Percentiles rank a stretch among this genome's conserved stretches.
Conservation (phyloP, 2,113 vertebrate genomes). For the Protobothrops mucrosquamatus region DNA sequence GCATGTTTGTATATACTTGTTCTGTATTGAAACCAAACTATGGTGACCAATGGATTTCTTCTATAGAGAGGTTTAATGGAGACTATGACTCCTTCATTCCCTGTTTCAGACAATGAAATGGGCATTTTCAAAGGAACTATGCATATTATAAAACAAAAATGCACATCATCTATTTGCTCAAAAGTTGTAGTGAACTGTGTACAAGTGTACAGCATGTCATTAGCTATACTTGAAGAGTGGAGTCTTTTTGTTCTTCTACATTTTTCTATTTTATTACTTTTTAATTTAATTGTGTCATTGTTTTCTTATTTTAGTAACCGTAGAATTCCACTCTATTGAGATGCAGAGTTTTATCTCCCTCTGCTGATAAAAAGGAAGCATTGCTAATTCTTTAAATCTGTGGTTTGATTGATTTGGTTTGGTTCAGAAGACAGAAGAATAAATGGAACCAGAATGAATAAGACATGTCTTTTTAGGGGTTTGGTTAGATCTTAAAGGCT, state of each 20-base stretch:
- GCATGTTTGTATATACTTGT: background rate
- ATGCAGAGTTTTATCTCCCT: background rate
- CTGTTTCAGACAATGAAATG: background rate
- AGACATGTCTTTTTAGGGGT: background rate
- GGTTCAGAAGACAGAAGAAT: background rate
- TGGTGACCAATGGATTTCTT: background rate
- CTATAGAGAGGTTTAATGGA: background rate
- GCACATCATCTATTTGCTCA: background rate
- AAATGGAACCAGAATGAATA: background rate
- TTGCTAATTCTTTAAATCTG: background rate
- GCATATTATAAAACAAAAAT: background rate
- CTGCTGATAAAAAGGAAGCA: background rate
- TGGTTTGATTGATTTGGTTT: background rate
- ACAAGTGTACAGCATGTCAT: background rate
- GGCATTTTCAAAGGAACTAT: background rate
- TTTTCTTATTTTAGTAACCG: background rate
- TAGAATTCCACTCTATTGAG: background rate
- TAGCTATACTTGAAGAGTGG: background rate
- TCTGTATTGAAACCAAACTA: background rate
- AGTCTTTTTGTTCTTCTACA: background rate
- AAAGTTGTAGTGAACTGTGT: background rate
- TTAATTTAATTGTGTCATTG: background rate
- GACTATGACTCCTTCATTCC: background rate
- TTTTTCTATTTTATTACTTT: background rate
- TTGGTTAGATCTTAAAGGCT: background rate